phyloP scores from a whole-genome alignment of 2,797 vertebrate species.

The Lagocephalus sceleratus region DNA sequence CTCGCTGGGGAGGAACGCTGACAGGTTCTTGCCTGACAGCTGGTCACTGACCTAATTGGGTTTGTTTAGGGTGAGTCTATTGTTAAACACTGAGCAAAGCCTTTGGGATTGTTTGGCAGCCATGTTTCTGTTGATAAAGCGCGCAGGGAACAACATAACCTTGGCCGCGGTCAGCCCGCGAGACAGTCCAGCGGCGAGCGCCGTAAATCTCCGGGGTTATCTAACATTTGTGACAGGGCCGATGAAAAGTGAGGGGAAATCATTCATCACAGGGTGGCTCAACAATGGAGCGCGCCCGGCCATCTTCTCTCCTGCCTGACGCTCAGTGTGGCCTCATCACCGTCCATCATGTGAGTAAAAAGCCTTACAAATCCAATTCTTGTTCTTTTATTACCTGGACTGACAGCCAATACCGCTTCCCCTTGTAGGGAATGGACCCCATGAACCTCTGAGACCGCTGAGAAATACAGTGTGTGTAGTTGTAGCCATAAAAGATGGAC shows the following conservation, averaged over 20 bases:
- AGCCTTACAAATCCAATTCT: slow-evolving; percentile 49
- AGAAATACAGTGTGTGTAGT: slow-evolving; percentile 20
- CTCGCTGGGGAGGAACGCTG: slow-evolving; percentile 53
- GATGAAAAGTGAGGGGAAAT: slow-evolving; percentile 56
- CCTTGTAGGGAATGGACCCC: slow-evolving; percentile 17
- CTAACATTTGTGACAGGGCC: slow-evolving; percentile 55
- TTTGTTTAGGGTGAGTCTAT: slow-evolving; percentile 61
- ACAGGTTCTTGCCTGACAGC: slow-evolving; percentile 48
- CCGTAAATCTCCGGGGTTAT: slow-evolving; percentile 70
- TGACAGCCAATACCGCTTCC: slow-evolving; percentile 33
- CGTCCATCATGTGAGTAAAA: slow-evolving; percentile 52
- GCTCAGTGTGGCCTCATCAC: slow-evolving; percentile 42
- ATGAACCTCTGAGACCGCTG: slow-evolving; percentile 24
- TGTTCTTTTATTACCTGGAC: slow-evolving; percentile 37
- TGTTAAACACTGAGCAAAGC: slow-evolving; percentile 53
- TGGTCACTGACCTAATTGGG: slow-evolving; percentile 57
- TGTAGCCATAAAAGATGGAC: slow-evolving; percentile 7
- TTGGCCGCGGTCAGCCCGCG: slow-evolving; percentile 38
- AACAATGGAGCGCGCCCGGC: slow-evolving; percentile 52
- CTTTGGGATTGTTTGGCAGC: slow-evolving; percentile 50
- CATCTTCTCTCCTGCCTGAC: slow-evolving; percentile 50
- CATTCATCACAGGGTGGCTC: slow-evolving; percentile 64
- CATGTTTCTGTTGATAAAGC: slow-evolving; percentile 61
- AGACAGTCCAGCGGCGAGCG: slow-evolving; percentile 31
- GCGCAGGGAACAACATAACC: slow-evolving; percentile 53